phyloP scores from a whole-genome alignment of 2,797 vertebrate species.

The Nasua narica region DNA sequence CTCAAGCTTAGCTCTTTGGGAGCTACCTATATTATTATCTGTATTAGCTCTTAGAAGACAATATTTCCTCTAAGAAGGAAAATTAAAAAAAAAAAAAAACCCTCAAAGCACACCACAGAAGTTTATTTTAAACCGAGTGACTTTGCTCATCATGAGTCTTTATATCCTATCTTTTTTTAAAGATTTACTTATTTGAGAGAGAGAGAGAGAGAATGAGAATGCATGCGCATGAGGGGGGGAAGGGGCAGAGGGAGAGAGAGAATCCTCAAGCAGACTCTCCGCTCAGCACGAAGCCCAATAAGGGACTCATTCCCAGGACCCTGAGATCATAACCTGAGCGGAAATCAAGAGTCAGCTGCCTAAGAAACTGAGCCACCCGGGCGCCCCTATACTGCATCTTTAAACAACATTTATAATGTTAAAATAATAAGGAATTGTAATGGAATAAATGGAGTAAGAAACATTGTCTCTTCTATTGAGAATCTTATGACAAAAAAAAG shows the following conservation, averaged over 20 bases:
- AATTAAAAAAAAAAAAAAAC: neutral
- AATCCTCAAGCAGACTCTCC: neutral
- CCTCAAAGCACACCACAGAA: neutral
- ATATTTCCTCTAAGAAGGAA: neutral
- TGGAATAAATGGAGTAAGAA: neutral
- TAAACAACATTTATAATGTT: neutral
- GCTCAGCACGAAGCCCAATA: neutral
- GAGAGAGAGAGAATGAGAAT: neutral
- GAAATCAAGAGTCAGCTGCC: neutral
- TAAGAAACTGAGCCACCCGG: neutral
- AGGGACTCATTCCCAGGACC: neutral
- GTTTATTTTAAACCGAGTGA: neutral
- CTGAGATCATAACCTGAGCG: neutral
- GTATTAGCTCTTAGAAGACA: neutral
- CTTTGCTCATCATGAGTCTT: neutral
- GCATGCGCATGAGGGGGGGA: neutral
- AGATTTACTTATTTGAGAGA: neutral
- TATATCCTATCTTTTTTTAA: neutral
- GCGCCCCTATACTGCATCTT: neutral
- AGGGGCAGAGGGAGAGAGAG: neutral
- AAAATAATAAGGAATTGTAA: neutral
- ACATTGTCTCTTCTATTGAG: neutral
- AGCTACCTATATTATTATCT: neutral
- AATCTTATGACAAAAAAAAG: neutral
- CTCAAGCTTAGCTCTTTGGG: neutral